phyloP scores from a whole-genome alignment of 2,113 vertebrate genomes.

The Engystomops pustulosus region DNA sequence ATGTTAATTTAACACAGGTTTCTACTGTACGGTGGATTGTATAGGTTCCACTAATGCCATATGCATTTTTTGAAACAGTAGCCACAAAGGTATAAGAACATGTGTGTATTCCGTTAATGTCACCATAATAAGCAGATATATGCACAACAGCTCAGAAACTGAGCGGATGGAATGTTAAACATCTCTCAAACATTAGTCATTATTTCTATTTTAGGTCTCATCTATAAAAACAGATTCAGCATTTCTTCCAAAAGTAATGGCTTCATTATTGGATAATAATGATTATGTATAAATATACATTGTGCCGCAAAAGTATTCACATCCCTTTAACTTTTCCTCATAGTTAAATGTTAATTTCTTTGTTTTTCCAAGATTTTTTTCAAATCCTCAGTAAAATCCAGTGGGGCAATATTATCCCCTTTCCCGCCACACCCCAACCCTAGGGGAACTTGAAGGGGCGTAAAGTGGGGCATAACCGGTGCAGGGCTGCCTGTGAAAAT shows the following conservation, averaged over 20 bases:
- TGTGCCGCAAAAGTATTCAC: too few relatives aligned
- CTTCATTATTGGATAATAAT: not conserved
- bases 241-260: not conserved
- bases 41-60: not conserved
- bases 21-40: too few relatives aligned
- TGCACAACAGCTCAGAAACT: not conserved
- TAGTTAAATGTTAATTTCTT: too few relatives aligned
- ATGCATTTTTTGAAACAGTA: not conserved
- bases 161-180: not conserved
- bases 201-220: conserved; percentile 12
- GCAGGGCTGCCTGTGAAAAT: too few relatives aligned
- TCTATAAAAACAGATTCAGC: conserved; percentile 7
- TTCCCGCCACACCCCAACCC: too few relatives aligned
- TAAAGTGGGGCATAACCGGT: too few relatives aligned
- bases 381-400: too few relatives aligned
- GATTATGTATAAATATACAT: not conserved
- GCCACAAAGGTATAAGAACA: not conserved
- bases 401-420: too few relatives aligned
- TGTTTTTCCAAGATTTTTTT: too few relatives aligned
- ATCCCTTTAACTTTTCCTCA: too few relatives aligned
- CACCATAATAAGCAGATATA: not conserved
- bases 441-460: too few relatives aligned
- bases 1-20: not conserved
- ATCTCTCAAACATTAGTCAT: conserved; percentile 28
- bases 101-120: not conserved